Evolutionary conservation across 2,113 vertebrate genomes (phyloP), one percentile per base, ranked within the genome.

Genomic region (Grus americana): DNA sequence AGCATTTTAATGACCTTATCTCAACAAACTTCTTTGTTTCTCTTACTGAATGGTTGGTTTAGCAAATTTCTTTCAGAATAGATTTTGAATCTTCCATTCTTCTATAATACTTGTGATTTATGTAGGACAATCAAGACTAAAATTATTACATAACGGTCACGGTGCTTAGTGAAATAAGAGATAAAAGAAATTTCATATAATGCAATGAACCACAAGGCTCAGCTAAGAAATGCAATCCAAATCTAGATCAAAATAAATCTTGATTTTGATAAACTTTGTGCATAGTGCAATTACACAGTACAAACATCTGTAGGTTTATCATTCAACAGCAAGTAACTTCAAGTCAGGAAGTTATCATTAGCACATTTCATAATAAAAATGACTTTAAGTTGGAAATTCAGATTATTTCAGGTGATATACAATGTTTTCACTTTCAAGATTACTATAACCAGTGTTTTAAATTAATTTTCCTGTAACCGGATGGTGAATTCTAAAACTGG

Each of bases 1-100:
- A 95, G 44, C 36, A 86, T 63, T 96, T 96, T 70, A 85, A 44
- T 16, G 6, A 70, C 54, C n/a, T 88, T 62, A 78, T 95, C 75
- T 88, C 71, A 86, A 12, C 0, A 0, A 72, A 72, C 19, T 49
- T 46, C 63, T 82, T 83, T 88, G n/a, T 79, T 94, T 94, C 67
- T 73, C 11, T 87, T 73, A 17, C 20, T 65, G 58, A 88, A 88
- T 1, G 8, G 34, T 11, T 90, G 62, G 46, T 57, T 86, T 74
- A 73, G 74, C n/a, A 83, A 82, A 73, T 90, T 83, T 73, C n/a
- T 73, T 88, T 83, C 58, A 72, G n/a, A 95, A 40, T 0, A 93
- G 6, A 76, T 68, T 58, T 70, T 52, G 24, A 82, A 46, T 90
- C 20, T 54, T 62, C 23, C 15, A 42, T 79, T 96, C 29, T 79